These are phyloP conservation scores for Masnerella sp. DNA, from an alignment of 2,888 invertebrate genomes.

Conservation along the genomic window DNA sequence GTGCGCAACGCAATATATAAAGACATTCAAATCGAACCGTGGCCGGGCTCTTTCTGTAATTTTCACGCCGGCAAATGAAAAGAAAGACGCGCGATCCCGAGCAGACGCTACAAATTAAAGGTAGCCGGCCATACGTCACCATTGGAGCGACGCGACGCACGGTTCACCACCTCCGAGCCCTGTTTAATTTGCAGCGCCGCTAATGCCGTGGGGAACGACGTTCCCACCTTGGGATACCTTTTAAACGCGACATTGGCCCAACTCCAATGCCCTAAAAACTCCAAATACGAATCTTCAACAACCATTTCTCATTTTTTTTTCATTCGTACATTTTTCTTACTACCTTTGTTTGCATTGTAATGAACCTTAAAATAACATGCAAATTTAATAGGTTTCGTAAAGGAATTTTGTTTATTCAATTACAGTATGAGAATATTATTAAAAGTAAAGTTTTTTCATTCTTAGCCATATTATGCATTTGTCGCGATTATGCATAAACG, in stretches of 20 bases:
- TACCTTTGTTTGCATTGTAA: too few species aligned
- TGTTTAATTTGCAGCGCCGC: slow-evolving; percentile 34
- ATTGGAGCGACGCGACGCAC: slow-evolving; percentile 40
- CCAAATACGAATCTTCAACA: too few species aligned
- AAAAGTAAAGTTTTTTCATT: too few species aligned
- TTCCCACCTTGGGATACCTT: slow-evolving; percentile 19
- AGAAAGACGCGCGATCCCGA: slow-evolving; percentile 34
- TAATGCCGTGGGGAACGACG: slow-evolving; percentile 6
- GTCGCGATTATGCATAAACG: too few species aligned
- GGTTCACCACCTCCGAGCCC: slow-evolving; percentile 41
- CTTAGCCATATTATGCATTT: too few species aligned
- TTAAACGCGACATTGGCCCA: neutral
- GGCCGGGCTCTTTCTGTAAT: slow-evolving; percentile 30
- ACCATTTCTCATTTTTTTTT: neutral
- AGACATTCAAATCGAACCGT: slow-evolving; percentile 32
- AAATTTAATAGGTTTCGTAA: too few species aligned
- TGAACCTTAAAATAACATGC: too few species aligned
- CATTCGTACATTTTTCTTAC: too few species aligned
- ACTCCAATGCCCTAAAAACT: too few species aligned
- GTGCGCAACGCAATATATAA: slow-evolving; percentile 28
- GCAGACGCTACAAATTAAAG: slow-evolving; percentile 48
- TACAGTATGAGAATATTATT: too few species aligned
- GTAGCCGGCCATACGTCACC: slow-evolving; percentile 47
- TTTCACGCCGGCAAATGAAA: slow-evolving; percentile 37
- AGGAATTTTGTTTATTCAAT: too few species aligned